A percentile compares a stretch with the other conserved stretches of the same genome.
These are phyloP conservation scores for Trochalopteron elliotii DNA, from an alignment of 2,113 vertebrate species.

Conservation along the genomic window DNA sequence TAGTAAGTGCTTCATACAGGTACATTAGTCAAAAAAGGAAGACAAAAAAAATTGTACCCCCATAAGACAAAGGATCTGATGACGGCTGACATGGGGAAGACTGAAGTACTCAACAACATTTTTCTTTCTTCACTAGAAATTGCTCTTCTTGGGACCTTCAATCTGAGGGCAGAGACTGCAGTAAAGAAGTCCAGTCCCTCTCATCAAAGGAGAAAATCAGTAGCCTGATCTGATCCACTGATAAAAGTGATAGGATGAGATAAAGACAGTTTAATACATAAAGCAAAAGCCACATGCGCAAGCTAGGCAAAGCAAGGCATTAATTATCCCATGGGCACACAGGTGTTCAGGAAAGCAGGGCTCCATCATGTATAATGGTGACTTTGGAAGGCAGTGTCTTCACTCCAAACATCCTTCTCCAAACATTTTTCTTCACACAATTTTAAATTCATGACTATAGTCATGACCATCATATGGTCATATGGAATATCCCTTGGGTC, in stretches of 20 bases:
- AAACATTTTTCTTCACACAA: background rate
- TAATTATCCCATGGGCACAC: background rate
- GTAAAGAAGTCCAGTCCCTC: background rate
- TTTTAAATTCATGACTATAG: background rate
- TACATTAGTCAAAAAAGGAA: background rate
- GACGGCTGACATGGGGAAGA: background rate
- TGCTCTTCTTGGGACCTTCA: background rate
- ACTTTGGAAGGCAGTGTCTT: background rate
- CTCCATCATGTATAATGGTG: background rate
- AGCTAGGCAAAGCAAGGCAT: background rate
- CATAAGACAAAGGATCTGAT: background rate
- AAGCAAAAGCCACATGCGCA: background rate
- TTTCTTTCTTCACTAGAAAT: background rate
- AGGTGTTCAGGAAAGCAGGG: background rate
- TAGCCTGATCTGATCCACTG: background rate
- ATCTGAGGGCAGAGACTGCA: background rate
- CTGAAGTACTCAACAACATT: background rate
- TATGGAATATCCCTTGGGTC: too few relatives aligned
- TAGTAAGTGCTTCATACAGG: background rate
- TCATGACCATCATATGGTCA: background rate
- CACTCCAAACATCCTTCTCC: background rate
- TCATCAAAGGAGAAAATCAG: background rate
- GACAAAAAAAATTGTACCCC: background rate
- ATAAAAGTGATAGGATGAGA: background rate
- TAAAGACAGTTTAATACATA: background rate